Percentiles rank a stretch among this genome's conserved stretches.
Evolutionary conservation across 2,888 invertebrate species (phyloP).

Genomic region (Oscheius sp.): DNA sequence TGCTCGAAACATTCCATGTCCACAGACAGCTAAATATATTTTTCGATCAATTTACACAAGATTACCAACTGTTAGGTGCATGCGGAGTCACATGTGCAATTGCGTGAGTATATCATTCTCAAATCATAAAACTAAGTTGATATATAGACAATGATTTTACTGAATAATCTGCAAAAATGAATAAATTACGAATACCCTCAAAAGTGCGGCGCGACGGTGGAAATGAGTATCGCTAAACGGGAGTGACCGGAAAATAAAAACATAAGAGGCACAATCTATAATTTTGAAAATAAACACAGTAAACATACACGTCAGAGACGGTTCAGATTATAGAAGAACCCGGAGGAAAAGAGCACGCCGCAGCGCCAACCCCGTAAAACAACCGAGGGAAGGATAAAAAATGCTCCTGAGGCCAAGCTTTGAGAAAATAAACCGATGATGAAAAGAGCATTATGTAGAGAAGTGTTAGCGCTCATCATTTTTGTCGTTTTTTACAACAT

Average conservation of each 20-base stretch:
- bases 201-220: not conserved
- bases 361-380: constrained; percentile 1
- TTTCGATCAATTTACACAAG: not conserved
- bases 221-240: constrained; percentile 12
- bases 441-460: no score
- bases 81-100: not conserved
- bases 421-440: no score
- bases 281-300: not conserved
- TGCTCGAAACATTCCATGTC: constrained; percentile 14
- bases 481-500: not conserved
- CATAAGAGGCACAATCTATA: not conserved
- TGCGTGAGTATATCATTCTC: not conserved
- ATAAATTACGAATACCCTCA: not conserved
- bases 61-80: not conserved
- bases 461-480: not conserved
- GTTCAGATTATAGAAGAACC: constrained; percentile 5
- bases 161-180: not conserved
- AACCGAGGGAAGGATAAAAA: constrained; percentile 7
- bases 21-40: not conserved
- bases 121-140: not conserved
- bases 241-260: not conserved
- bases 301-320: constrained; percentile 8
- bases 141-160: not conserved
- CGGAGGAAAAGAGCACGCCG: constrained; percentile 9
- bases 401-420: no score